Evolutionary conservation across 1,140 invertebrate species (phyloP).

Genomic region (Eufriesea mexicana): DNA sequence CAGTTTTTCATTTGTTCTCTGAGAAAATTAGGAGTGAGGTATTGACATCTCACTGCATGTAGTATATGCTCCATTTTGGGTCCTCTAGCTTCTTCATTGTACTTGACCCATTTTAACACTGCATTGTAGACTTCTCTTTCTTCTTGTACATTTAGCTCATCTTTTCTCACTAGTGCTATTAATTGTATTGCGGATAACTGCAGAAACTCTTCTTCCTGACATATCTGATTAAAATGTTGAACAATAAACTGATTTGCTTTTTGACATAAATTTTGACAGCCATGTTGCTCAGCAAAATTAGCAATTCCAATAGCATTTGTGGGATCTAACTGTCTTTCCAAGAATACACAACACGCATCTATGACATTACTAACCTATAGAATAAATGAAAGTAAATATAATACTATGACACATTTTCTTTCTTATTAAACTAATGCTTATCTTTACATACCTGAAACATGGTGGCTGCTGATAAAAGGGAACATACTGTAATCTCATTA

Average conservation of each 20-base stretch:
- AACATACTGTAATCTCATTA: constrained; percentile 95
- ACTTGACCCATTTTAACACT: constrained; percentile 94
- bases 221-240: constrained; percentile 94
- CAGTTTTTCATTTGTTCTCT: constrained; percentile 96
- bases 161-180: constrained; percentile 90
- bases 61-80: constrained; percentile 94
- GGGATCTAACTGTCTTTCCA: constrained; percentile 95
- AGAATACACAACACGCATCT: constrained; percentile 94
- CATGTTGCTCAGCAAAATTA: constrained; percentile 95
- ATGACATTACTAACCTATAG: constrained; percentile 92
- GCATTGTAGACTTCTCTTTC: constrained; percentile 96
- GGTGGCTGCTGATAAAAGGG: constrained; percentile 93
- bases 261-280: constrained; percentile 90
- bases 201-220: constrained; percentile 95
- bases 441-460: constrained; percentile 92
- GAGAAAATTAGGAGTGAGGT: constrained; percentile 93
- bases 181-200: constrained; percentile 91
- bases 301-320: constrained; percentile 96
- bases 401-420: background rate
- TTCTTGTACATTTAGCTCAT: constrained; percentile 94
- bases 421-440: background rate
- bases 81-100: constrained; percentile 91
- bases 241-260: constrained; percentile 95
- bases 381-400: background rate
- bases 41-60: constrained; percentile 93